Evolutionary conservation across 2,113 vertebrate genomes (phyloP).

Genomic region (Pluvianellus socialis): DNA sequence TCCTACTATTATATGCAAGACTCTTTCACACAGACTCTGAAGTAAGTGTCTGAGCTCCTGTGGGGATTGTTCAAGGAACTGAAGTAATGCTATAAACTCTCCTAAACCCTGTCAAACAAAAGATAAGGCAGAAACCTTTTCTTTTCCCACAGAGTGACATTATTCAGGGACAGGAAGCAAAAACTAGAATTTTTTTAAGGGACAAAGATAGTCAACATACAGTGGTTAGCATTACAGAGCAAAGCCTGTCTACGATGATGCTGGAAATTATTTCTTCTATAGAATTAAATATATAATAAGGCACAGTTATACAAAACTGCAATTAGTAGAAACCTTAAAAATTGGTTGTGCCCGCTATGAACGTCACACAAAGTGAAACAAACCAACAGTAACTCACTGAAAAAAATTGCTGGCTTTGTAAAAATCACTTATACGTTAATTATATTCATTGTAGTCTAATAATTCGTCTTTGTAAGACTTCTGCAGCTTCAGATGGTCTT

Average conservation of each 20-base stretch:
- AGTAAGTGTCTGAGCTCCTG: constrained; percentile 62
- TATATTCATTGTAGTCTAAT: background rate
- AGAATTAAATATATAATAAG: background rate
- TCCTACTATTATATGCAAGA: constrained; percentile 69
- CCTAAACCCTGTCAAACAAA: constrained; percentile 58
- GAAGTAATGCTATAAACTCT: constrained; percentile 72
- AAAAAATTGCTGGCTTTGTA: background rate
- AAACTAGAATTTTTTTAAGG: background rate
- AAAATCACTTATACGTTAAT: background rate
- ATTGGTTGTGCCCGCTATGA: background rate
- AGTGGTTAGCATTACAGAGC: background rate
- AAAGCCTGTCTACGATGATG: background rate
- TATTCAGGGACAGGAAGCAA: constrained; percentile 67
- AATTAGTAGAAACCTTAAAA: background rate
- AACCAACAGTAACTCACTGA: background rate
- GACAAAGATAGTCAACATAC: background rate
- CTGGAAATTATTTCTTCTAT: background rate
- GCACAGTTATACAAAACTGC: background rate
- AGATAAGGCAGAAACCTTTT: constrained; percentile 72
- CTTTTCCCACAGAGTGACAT: constrained; percentile 66
- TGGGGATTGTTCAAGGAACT: constrained; percentile 69
- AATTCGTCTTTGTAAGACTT: background rate
- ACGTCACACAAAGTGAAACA: background rate
- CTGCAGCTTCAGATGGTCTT: background rate
- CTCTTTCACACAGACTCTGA: constrained; percentile 60